Percentiles rank a stretch among this genome's conserved stretches.
phyloP scores from a whole-genome alignment of 92 coral and sea anemone species.

The Phenganax marumi region DNA sequence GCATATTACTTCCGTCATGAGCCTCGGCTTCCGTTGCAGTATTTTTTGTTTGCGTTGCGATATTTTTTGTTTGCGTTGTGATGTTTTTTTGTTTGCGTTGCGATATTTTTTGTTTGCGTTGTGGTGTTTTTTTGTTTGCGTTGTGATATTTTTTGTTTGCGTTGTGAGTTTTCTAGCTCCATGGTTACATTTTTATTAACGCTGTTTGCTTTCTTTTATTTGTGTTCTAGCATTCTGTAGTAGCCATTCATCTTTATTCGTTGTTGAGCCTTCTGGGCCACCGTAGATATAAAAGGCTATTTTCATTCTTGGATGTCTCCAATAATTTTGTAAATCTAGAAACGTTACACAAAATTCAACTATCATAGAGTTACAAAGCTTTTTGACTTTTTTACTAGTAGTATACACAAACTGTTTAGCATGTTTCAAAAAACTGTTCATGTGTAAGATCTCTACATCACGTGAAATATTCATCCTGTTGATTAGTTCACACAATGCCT shows the following conservation, averaged over 20 bases:
- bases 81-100: constrained; percentile 5
- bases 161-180: not conserved
- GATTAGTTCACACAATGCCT: too few species aligned
- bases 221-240: not conserved
- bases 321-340: too few species aligned
- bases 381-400: too few species aligned
- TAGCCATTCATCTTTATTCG: not conserved
- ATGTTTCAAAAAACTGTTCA: too few species aligned
- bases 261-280: constrained; percentile 17
- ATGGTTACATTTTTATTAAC: not conserved
- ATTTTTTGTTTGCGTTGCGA: constrained; percentile 14
- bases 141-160: not conserved
- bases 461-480: too few species aligned
- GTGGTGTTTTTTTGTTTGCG: not conserved
- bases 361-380: too few species aligned
- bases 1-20: not conserved
- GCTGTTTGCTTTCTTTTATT: not conserved
- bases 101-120: not conserved
- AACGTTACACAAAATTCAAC: too few species aligned
- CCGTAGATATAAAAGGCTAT: not conserved
- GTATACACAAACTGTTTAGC: too few species aligned
- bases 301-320: too few species aligned
- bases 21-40: not conserved
- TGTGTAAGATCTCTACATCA: too few species aligned
- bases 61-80: constrained; percentile 11